Evolutionary conservation across 2,797 vertebrate species (phyloP), one percentile per base, ranked within the genome.

Genomic region (Chloroceryle inda): DNA sequence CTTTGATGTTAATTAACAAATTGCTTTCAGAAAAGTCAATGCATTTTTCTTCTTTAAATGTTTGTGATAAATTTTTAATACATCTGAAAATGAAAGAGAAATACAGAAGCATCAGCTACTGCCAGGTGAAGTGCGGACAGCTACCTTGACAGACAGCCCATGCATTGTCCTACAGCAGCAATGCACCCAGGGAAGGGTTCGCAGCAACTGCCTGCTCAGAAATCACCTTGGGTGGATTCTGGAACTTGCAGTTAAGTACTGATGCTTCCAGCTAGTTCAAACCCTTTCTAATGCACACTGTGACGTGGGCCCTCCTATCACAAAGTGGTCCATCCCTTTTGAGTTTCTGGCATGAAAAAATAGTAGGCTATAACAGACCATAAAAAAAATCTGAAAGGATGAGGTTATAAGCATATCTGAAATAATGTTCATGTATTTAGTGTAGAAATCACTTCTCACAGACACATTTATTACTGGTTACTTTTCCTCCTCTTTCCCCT

Each of bases 1-100:
- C 97, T 98, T 98, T 98, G 98, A 98, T 98, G 97, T 98, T 98
- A 98, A 98, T 98, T 98, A 98, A 98, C 98, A 98, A 98, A 98
- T 98, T 98, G 98, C 98, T 98, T 97, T 98, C 95, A 97, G 97
- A 97, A 97, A 98, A 97, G 98, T 97, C 97, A 98, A 97, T 97
- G 97, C 96, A 92, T 97, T 98, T 96, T 97, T 93, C 87, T 91
- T 92, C 89, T 97, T 96, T 97, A 98, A 98, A 97, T 98, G 94
- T 98, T 97, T 98, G 96, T 95, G 97, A 97, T 97, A 97, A 98
- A 96, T 97, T 96, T 97, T 97, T 97, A 97, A 97, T 97, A 91
- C 35, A 81, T 93, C 87, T 96, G 85, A 89, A 97, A 97, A 96
- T 83, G 86, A 96, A 92, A 92, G 77, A 42, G 59, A 94, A 96